Conservation (phyloP, 2,888 invertebrate species). For the Lepas anatifera region DNA sequence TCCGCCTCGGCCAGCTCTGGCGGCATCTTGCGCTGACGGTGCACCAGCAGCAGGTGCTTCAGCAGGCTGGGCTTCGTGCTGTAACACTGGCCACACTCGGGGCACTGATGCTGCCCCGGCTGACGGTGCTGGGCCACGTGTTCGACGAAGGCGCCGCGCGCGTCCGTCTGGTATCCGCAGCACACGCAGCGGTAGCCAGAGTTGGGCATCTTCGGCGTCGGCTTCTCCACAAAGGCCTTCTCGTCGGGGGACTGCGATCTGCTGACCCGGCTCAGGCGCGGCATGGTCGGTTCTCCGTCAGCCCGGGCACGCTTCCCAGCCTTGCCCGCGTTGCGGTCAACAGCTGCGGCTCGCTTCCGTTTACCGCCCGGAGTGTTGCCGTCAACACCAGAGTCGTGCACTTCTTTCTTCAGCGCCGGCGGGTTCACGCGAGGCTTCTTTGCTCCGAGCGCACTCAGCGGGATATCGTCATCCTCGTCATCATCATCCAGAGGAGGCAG, state of each 20-base stretch:
- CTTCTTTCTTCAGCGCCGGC: too few species aligned
- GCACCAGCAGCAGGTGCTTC: constrained; percentile 7
- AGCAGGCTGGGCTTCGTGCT: background rate
- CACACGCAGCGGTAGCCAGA: constrained; percentile 5
- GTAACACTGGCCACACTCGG: constrained; percentile 12
- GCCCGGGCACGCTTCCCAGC: background rate
- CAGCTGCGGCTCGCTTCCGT: background rate
- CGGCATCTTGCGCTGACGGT: background rate
- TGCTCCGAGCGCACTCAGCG: background rate
- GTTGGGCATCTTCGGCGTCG: background rate
- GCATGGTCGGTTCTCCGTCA: background rate
- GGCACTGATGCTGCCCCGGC: constrained; percentile 8
- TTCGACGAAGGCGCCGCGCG: constrained; percentile 1
- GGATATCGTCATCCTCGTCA: background rate
- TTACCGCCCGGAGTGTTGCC: background rate
- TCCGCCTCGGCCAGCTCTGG: background rate
- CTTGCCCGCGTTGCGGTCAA: background rate
- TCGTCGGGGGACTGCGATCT: background rate
- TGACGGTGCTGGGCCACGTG: constrained; percentile 9
- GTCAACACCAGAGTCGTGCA: background rate
- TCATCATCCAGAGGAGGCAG: background rate
- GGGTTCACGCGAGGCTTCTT: background rate
- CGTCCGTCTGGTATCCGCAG: background rate
- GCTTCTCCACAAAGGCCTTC: background rate
- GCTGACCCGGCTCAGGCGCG: background rate